A percentile compares a stretch with the other conserved stretches of the same genome.
These are phyloP conservation scores for Amblyopsis rosae DNA, from an alignment of 2,113 vertebrate genomes.

Conservation along the genomic window DNA sequence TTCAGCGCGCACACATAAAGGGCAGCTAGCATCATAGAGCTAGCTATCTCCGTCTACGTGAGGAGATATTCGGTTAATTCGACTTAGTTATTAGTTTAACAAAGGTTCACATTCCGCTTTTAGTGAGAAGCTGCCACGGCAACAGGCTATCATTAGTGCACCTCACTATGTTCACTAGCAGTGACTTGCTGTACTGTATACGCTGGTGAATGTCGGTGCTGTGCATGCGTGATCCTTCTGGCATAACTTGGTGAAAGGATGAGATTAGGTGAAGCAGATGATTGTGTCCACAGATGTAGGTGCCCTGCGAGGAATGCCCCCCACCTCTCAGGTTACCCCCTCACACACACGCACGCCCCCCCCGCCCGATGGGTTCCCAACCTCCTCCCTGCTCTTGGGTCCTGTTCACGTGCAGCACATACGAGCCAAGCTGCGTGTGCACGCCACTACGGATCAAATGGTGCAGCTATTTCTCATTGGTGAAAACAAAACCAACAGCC, in stretches of 20 bases:
- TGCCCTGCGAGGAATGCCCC: slow-evolving; percentile 76
- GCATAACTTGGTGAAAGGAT: slow-evolving; percentile 51
- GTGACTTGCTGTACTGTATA: not conserved
- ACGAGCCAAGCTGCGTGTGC: too few species aligned
- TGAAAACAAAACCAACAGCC: too few species aligned
- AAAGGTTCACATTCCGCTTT: not conserved
- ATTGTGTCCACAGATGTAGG: slow-evolving; percentile 76
- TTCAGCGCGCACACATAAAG: too few species aligned
- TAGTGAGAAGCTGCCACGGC: not conserved
- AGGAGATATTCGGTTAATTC: too few species aligned
- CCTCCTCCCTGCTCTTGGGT: slow-evolving; percentile 47
- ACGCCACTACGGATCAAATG: too few species aligned
- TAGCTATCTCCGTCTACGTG: too few species aligned
- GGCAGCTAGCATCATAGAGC: too few species aligned
- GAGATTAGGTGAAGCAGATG: slow-evolving; percentile 70
- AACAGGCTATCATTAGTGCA: too few species aligned
- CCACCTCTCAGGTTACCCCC: slow-evolving; percentile 72
- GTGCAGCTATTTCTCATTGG: too few species aligned
- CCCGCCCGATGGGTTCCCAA: slow-evolving; percentile 40
- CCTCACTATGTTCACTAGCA: not conserved
- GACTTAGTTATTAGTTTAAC: too few species aligned
- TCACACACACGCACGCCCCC: not conserved
- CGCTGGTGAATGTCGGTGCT: not conserved
- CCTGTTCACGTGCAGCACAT: slow-evolving; percentile 1
- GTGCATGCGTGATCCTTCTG: slow-evolving; percentile 19